A percentile compares a stretch with the other conserved stretches of the same genome.
phyloP scores from a whole-genome alignment of 2,888 invertebrate genomes.

The Lysandra coridon region DNA sequence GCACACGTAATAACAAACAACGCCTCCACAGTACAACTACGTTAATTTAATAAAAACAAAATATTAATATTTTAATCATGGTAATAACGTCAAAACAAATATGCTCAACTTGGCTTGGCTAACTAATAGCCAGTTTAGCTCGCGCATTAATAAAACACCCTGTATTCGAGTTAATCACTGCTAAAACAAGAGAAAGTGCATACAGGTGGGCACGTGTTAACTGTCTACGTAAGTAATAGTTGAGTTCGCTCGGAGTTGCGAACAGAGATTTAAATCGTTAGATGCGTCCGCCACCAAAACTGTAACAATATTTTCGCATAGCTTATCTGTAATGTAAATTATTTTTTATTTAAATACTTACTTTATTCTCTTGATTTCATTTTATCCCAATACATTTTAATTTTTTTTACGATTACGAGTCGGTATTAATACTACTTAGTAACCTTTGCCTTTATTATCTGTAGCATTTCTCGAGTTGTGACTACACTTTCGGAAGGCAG shows the following conservation, averaged over 20 bases:
- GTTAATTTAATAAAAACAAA: not conserved
- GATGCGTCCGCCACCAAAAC: not conserved
- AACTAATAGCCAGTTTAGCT: not conserved
- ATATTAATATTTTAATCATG: not conserved
- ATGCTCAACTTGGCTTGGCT: not conserved
- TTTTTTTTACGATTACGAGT: no score
- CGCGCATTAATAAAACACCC: not conserved
- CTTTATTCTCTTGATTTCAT: no score
- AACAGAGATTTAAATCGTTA: not conserved
- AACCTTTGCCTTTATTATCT: no score
- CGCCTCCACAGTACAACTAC: not conserved
- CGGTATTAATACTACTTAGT: no score
- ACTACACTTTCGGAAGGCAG: no score
- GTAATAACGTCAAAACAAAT: constrained; percentile 1
- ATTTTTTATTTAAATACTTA: no score
- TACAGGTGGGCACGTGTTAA: constrained; percentile 53
- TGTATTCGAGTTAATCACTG: constrained; percentile 28
- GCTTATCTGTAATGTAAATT: no score
- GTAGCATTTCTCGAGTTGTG: no score
- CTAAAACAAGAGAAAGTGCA: constrained; percentile 43
- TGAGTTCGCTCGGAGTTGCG: constrained; percentile 58
- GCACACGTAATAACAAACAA: not conserved
- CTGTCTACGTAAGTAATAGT: constrained; percentile 67
- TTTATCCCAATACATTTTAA: no score
- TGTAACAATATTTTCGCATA: not conserved